Base-by-base conservation (phyloP, 1,140 invertebrate species). In the Heliothis virescens region DNA sequence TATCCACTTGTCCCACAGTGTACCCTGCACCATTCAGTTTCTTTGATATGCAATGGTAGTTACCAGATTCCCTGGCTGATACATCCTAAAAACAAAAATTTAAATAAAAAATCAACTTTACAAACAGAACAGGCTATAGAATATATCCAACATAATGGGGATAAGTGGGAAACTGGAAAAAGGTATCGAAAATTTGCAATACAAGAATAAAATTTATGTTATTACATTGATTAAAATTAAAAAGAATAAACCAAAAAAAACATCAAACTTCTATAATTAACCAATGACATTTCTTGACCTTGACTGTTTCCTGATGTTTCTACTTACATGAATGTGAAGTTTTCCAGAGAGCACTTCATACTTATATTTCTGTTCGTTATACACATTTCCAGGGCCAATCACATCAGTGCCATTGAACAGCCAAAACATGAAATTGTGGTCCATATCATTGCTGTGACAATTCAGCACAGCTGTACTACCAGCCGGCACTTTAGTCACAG, bases 341-440 rank as follows among this genome's bases (percentile, higher is more conserved):
- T 95, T 96, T 81, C 96, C 96, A 62, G 96, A 96, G 50, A 97
- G 91, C 3, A 97, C 96, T 92, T 97, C 96, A 92, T 97, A 97
- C 86, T 96, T 96, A 85, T 96, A 97, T 94, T 97, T 97, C 10
- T 93, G 93, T 80, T 93, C 90, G 92, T 97, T 95, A 81, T 95
- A 92, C 41, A 89, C 79, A 94, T 96, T 96, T 53, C 95, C 96
- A 53, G 96, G 96, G 4, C 96, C 96, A 77, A 97, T 96, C 18
- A 97, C 91, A 82, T 95, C 94, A 73, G 95, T 94, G 75, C 95
- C 93, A 65, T 94, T 95, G 73, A 97, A 88, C 84, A 96, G 93
- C 96, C 96, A 97, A 86, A 96, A 96, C 94, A 96, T 95, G 83
- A 97, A 97, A 84, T 96, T 95, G 90, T 97, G 96, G 77, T 95